These are phyloP conservation scores for Thermophis baileyi DNA, from an alignment of 2,113 vertebrate species.

Conservation along the genomic window DNA sequence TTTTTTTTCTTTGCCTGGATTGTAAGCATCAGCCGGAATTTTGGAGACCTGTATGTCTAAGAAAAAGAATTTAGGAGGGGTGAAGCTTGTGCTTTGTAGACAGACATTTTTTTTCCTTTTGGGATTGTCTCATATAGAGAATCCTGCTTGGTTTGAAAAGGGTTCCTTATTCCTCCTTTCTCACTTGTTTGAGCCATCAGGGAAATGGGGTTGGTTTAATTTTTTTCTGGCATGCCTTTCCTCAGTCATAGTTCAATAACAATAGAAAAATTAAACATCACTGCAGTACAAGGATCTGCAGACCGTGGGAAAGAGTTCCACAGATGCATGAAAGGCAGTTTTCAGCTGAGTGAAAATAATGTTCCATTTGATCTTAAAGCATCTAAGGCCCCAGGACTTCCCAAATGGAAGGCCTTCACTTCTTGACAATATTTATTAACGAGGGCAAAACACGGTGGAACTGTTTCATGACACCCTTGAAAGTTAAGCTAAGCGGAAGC, in stretches of 20 bases:
- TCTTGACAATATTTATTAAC: not conserved
- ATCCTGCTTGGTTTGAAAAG: not conserved
- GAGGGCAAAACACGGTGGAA: not conserved
- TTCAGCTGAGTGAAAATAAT: not conserved
- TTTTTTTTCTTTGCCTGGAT: slow-evolving; percentile 1
- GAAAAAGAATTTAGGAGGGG: not conserved
- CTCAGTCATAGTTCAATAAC: not conserved
- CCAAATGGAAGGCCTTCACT: not conserved
- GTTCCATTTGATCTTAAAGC: not conserved
- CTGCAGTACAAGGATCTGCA: not conserved
- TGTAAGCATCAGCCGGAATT: not conserved
- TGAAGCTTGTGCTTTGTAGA: not conserved
- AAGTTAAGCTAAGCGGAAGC: not conserved
- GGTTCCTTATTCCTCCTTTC: not conserved
- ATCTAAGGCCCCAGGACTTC: not conserved
- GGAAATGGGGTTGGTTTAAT: not conserved
- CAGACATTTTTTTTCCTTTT: not conserved
- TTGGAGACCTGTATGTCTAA: not conserved
- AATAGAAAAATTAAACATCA: not conserved
- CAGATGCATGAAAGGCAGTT: not conserved
- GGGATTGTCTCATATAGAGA: not conserved
- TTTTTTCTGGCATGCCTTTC: not conserved
- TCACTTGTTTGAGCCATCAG: not conserved
- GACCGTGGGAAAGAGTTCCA: not conserved
- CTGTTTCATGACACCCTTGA: no score